phyloP scores from a whole-genome alignment of 2,888 invertebrate species.

The Eupithecia centaureata region DNA sequence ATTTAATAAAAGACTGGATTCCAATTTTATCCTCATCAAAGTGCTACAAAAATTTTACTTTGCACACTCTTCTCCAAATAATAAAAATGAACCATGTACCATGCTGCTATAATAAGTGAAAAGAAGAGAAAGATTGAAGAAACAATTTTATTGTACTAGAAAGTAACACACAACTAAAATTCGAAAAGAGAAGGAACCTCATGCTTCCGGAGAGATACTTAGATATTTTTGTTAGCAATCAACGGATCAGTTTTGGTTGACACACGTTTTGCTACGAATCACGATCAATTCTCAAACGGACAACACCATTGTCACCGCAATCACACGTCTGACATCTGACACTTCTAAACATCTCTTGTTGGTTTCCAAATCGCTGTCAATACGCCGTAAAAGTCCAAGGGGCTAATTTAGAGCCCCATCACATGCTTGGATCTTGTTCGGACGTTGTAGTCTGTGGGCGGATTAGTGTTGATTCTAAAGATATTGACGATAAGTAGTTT shows the following conservation, averaged over 20 bases:
- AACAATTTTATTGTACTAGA: too few relatives aligned
- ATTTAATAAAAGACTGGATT: constrained; percentile 11
- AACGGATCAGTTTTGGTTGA: not conserved
- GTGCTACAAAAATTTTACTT: too few relatives aligned
- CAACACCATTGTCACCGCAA: constrained; percentile 51
- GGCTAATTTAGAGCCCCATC: constrained; percentile 72
- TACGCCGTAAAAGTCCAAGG: constrained; percentile 67
- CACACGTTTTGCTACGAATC: constrained; percentile 1
- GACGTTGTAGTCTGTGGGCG: constrained; percentile 69
- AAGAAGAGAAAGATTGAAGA: too few relatives aligned
- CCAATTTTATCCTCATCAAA: too few relatives aligned
- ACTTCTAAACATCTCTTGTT: constrained; percentile 51
- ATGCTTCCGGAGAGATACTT: too few relatives aligned
- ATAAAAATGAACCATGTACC: too few relatives aligned
- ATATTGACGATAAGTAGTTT: constrained; percentile 56
- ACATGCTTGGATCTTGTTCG: constrained; percentile 62
- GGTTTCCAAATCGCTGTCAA: constrained; percentile 68
- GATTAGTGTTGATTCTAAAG: constrained; percentile 68
- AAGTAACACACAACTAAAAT: too few relatives aligned
- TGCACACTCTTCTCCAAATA: too few relatives aligned
- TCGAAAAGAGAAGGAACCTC: too few relatives aligned
- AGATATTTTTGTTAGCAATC: not conserved
- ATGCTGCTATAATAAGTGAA: too few relatives aligned
- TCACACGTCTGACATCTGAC: constrained; percentile 57
- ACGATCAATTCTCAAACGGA: constrained; percentile 11